Evolutionary conservation across 1,140 invertebrate genomes (phyloP).

Genomic region (Gonatopus flavifemur): DNA sequence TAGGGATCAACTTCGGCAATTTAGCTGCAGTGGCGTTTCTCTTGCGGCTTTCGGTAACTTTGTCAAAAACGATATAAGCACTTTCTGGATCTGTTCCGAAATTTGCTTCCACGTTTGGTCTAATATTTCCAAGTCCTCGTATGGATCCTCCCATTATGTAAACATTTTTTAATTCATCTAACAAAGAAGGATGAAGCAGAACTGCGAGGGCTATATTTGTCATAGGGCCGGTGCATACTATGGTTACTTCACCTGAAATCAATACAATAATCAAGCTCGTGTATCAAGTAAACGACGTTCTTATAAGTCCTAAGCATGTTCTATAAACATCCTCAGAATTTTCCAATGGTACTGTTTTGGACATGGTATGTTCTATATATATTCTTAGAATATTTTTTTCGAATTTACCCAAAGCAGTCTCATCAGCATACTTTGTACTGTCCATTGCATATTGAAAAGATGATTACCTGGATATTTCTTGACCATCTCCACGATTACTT

Average conservation of each 20-base stretch:
- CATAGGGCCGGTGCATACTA: slow-evolving; percentile 63
- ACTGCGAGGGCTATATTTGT: slow-evolving; percentile 67
- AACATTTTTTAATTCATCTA: slow-evolving; percentile 55
- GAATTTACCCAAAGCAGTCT: too few relatives aligned
- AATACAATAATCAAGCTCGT: not conserved
- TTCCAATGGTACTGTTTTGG: too few relatives aligned
- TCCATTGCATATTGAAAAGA: too few relatives aligned
- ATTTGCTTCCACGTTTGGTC: slow-evolving; percentile 66
- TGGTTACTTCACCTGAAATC: slow-evolving; percentile 45
- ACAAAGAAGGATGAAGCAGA: slow-evolving; percentile 59
- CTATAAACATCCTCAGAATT: too few relatives aligned
- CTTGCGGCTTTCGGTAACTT: slow-evolving; percentile 32
- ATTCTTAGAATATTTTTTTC: too few relatives aligned
- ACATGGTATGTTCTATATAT: too few relatives aligned
- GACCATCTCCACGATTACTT: slow-evolving; percentile 46
- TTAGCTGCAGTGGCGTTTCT: too few relatives aligned
- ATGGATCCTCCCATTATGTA: slow-evolving; percentile 66
- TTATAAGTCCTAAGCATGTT: too few relatives aligned
- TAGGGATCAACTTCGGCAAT: too few relatives aligned
- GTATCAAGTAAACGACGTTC: not conserved
- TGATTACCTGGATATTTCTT: slow-evolving; percentile 54
- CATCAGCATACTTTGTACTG: too few relatives aligned
- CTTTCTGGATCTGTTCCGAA: slow-evolving; percentile 69
- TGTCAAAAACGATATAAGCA: slow-evolving; percentile 61
- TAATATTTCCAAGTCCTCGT: slow-evolving; percentile 58